Conservation (phyloP, 2,797 vertebrate genomes). For the Uromys caudimaculatus region DNA sequence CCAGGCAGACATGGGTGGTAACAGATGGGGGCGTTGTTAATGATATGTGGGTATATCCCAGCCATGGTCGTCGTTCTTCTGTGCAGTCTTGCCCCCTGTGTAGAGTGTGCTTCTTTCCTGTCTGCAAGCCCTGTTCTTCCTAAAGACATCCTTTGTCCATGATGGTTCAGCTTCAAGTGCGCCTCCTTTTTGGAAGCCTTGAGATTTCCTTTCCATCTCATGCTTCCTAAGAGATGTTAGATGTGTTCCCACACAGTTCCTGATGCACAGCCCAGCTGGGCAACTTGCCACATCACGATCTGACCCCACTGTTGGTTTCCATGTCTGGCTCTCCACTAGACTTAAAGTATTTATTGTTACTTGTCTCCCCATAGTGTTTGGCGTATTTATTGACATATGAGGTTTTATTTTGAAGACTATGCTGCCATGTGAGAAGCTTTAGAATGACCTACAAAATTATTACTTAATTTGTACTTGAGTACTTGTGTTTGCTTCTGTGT, state of each 20-base stretch:
- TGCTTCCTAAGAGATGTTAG: background rate
- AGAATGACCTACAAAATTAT: background rate
- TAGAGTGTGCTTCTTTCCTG: background rate
- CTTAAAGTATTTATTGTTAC: background rate
- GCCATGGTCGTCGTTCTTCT: background rate
- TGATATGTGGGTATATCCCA: background rate
- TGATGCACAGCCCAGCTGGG: background rate
- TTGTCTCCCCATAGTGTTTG: background rate
- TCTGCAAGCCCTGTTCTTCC: background rate
- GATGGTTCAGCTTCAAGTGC: background rate
- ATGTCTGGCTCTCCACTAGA: background rate
- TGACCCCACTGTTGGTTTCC: background rate
- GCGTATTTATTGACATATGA: conserved; percentile 11
- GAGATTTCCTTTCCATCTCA: background rate
- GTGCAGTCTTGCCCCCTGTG: background rate
- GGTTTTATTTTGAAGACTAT: conserved; percentile 1
- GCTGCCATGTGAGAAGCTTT: conserved; percentile 4
- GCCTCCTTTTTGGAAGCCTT: background rate
- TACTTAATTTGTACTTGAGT: background rate
- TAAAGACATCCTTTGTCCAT: background rate
- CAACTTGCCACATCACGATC: background rate
- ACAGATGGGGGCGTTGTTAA: background rate
- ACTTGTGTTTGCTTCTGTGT: background rate
- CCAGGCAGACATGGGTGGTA: background rate
- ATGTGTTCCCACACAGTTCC: background rate